Evolutionary conservation across 30 jellyfish, hydroid and myxozoan species (phyloP).

Genomic region (Turritopsis dohrnii): DNA sequence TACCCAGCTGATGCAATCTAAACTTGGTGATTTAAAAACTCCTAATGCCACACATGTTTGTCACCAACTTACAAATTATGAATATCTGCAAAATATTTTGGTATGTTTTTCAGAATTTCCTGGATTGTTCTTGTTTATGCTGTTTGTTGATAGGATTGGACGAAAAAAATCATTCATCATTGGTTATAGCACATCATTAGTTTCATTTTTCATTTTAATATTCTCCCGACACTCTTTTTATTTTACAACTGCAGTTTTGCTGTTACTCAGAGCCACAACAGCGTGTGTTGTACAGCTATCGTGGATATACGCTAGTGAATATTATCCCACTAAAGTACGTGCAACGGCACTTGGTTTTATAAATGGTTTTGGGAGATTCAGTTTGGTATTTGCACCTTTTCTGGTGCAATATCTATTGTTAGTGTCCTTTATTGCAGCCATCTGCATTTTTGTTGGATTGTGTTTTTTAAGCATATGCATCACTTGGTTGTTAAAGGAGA

Average conservation of each 20-base stretch:
- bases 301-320: background rate
- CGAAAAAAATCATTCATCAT: background rate
- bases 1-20: background rate
- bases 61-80: background rate
- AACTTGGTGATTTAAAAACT: background rate
- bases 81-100: background rate
- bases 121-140: background rate
- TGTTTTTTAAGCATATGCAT: background rate
- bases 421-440: background rate
- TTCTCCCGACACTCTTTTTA: background rate
- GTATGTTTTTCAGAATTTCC: background rate
- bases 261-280: background rate
- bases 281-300: background rate
- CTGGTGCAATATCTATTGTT: background rate
- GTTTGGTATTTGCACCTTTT: background rate
- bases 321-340: background rate
- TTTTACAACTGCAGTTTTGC: background rate
- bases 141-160: background rate
- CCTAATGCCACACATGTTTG: background rate
- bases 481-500: background rate
- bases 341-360: background rate
- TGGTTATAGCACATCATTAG: background rate
- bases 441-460: background rate
- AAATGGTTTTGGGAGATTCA: background rate
- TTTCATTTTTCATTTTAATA: background rate